A percentile compares a stretch with the other conserved stretches of the same genome.
Evolutionary conservation across 1,140 invertebrate species (phyloP).

Genomic region (Diachasma alloeum): DNA sequence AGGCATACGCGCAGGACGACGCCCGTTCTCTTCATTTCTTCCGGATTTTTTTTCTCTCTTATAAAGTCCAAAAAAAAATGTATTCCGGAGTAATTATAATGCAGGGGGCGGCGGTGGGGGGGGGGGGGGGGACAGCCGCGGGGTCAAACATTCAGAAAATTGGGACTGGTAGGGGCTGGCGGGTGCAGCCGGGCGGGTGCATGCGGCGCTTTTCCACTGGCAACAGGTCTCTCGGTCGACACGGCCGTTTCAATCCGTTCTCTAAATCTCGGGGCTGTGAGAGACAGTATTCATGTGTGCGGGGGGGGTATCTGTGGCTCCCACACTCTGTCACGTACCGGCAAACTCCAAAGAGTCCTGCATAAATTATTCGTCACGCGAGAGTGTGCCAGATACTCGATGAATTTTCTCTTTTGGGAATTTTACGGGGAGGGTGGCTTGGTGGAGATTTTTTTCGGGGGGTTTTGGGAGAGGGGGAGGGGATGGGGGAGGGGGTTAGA

Average conservation of each 20-base stretch:
- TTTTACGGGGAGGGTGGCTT: no score
- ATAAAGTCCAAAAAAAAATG: not conserved
- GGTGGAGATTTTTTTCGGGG: no score
- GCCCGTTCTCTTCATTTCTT: conserved; percentile 22
- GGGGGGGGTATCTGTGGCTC: not conserved
- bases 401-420: not conserved
- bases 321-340: conserved; percentile 8
- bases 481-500: no score
- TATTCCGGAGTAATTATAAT: not conserved
- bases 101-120: no score
- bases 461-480: no score
- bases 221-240: conserved; percentile 56
- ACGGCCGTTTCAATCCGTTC: conserved; percentile 33
- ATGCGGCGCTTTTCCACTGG: conserved; percentile 57
- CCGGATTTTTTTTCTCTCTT: not conserved
- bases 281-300: not conserved
- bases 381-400: not conserved
- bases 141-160: not conserved
- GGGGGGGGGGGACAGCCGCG: not conserved
- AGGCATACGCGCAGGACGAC: conserved; percentile 52
- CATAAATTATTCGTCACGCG: conserved; percentile 3
- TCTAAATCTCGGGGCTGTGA: conserved; percentile 28
- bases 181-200: conserved; percentile 43
- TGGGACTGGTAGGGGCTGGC: conserved; percentile 36
- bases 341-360: conserved; percentile 21